Evolutionary conservation across 2,797 vertebrate genomes (phyloP).

Genomic region (Hypotaenidia okinawae): DNA sequence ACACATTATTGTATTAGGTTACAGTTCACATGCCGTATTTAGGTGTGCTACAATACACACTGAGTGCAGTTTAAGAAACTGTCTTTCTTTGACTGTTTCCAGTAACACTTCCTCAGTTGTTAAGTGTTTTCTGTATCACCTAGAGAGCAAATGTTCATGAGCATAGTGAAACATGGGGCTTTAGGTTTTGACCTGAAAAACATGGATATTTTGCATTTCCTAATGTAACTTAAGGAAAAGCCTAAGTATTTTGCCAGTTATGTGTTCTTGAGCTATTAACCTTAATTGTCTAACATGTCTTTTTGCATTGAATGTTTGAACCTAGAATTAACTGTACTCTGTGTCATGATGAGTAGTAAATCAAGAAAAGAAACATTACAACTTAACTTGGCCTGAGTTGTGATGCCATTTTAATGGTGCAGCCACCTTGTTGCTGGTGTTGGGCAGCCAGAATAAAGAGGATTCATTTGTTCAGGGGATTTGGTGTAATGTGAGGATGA

Average conservation of each 20-base stretch:
- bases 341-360: neutral
- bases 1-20: neutral
- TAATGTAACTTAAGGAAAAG: neutral
- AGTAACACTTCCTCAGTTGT: neutral
- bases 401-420: neutral
- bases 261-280: neutral
- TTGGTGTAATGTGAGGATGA: neutral
- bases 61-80: neutral
- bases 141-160: neutral
- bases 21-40: neutral
- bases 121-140: neutral
- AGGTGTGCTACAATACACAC: neutral
- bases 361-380: neutral
- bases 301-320: neutral
- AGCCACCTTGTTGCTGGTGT: neutral
- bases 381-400: neutral
- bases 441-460: neutral
- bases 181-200: conserved; percentile 10
- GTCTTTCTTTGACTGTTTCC: neutral
- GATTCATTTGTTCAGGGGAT: neutral
- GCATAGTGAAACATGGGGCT: neutral
- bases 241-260: neutral
- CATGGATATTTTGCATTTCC: neutral
- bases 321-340: neutral
- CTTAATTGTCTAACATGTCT: neutral